Percentiles rank a stretch among this genome's conserved stretches.
Conservation (phyloP, 2,888 invertebrate genomes). For the Acleris holmiana region DNA sequence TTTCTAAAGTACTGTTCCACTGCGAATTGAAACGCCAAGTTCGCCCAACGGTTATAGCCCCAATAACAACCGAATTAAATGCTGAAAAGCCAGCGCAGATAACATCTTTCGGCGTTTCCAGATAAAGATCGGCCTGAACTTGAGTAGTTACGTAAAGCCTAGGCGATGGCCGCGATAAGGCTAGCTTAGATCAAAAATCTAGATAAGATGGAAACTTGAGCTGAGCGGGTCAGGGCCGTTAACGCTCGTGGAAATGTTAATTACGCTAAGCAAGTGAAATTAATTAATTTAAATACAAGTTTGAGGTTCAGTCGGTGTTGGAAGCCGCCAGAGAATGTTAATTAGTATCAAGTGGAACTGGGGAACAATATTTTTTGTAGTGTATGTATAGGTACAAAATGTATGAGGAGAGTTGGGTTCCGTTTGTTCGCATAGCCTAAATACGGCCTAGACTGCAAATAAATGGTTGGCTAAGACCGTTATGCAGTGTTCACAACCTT, state of each 20-base stretch:
- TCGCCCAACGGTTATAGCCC: slow-evolving; percentile 7
- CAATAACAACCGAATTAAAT: slow-evolving; percentile 20
- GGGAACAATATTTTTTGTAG: slow-evolving; percentile 14
- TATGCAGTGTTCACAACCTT: not conserved
- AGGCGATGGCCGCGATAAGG: slow-evolving; percentile 59
- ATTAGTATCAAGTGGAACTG: slow-evolving; percentile 32
- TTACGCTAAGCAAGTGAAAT: slow-evolving; percentile 41
- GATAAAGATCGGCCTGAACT: slow-evolving; percentile 64
- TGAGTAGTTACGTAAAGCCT: slow-evolving; percentile 60
- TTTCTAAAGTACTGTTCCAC: not conserved
- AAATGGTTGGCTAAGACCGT: not conserved
- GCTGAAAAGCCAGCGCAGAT: slow-evolving; percentile 22
- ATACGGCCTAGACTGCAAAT: no score
- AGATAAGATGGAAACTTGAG: slow-evolving; percentile 68
- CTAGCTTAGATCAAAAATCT: slow-evolving; percentile 65
- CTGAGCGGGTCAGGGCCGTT: slow-evolving; percentile 66
- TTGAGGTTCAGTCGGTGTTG: slow-evolving; percentile 44
- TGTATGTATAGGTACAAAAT: not conserved
- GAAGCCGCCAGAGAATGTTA: slow-evolving; percentile 39
- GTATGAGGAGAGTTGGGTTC: no score
- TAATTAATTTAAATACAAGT: slow-evolving; percentile 47
- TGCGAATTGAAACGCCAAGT: slow-evolving; percentile 7
- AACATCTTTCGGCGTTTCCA: slow-evolving; percentile 41
- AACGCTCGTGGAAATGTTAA: slow-evolving; percentile 43
- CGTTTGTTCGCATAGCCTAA: no score